Percentiles rank a stretch among this genome's conserved stretches.
Evolutionary conservation across 1,140 invertebrate genomes (phyloP).

Genomic region (Venturia canescens): DNA sequence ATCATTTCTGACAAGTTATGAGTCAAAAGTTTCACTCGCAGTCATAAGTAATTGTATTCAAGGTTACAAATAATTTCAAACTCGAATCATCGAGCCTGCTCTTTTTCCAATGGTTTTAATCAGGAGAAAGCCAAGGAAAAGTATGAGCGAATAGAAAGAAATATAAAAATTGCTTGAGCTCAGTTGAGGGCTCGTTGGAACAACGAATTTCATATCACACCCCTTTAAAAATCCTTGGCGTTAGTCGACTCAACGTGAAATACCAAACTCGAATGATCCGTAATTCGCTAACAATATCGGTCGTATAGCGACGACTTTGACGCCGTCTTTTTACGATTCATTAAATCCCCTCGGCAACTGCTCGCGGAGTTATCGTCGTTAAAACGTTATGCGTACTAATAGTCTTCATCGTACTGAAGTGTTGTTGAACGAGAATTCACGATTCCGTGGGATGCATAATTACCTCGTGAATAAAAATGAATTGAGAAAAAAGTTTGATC

Average conservation of each 20-base stretch:
- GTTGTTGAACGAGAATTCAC: not conserved
- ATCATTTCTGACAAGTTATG: no score
- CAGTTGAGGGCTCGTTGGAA: no score
- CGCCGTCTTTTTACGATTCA: slow-evolving; percentile 10
- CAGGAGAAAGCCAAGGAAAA: no score
- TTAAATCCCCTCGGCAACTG: not conserved
- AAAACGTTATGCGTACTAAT: not conserved
- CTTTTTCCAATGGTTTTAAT: no score
- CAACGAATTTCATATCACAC: not conserved
- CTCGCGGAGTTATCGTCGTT: not conserved
- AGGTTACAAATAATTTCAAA: no score
- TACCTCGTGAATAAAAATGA: not conserved
- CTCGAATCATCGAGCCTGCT: no score
- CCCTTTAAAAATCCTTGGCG: not conserved
- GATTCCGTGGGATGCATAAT: not conserved
- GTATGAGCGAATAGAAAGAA: no score
- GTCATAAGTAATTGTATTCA: no score
- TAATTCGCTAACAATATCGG: slow-evolving; percentile 12
- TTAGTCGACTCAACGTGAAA: no score
- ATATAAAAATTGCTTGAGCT: no score
- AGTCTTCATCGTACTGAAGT: not conserved
- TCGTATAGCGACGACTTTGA: not conserved
- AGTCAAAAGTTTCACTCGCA: no score
- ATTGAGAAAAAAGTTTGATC: slow-evolving; percentile 1
- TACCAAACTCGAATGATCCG: not conserved